phyloP scores from a whole-genome alignment of 1,140 invertebrate species.

The Stenopsyche tienmushanensis region DNA sequence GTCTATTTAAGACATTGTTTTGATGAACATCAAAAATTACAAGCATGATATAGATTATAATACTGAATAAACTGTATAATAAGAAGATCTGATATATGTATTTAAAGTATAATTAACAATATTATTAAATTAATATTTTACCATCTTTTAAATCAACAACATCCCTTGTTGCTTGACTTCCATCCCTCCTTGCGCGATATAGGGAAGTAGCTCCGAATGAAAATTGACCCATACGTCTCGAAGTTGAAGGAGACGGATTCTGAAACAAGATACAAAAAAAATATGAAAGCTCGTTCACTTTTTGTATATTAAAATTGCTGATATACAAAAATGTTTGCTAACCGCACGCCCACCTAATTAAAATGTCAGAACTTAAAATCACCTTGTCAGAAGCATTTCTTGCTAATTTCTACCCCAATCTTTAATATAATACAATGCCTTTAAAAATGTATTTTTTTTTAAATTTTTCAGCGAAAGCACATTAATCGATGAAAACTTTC shows the following conservation, averaged over 20 bases:
- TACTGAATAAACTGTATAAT: no score
- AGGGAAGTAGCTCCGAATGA: slow-evolving; percentile 9
- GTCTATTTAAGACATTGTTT: no score
- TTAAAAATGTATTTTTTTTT: background rate
- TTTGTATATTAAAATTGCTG: background rate
- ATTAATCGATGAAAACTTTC: background rate
- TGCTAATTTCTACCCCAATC: background rate
- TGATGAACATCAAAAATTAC: no score
- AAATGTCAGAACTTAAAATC: background rate
- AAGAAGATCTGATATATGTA: no score
- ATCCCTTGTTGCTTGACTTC: slow-evolving; percentile 4
- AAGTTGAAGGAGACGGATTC: slow-evolving; percentile 18
- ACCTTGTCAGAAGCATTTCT: background rate
- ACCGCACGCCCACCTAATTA: background rate
- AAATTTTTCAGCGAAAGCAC: background rate
- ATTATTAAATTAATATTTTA: slow-evolving; percentile 7
- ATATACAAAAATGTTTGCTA: background rate
- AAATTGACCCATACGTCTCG: slow-evolving; percentile 13
- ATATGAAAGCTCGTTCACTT: no score
- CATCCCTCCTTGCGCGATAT: slow-evolving; percentile 29
- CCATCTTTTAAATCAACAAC: slow-evolving; percentile 26
- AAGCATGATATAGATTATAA: no score
- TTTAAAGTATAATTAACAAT: slow-evolving; percentile 6
- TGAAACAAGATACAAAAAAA: no score
- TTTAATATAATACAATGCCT: background rate